Evolutionary conservation across 2,113 vertebrate genomes (phyloP).

Genomic region (Xenus cinereus): DNA sequence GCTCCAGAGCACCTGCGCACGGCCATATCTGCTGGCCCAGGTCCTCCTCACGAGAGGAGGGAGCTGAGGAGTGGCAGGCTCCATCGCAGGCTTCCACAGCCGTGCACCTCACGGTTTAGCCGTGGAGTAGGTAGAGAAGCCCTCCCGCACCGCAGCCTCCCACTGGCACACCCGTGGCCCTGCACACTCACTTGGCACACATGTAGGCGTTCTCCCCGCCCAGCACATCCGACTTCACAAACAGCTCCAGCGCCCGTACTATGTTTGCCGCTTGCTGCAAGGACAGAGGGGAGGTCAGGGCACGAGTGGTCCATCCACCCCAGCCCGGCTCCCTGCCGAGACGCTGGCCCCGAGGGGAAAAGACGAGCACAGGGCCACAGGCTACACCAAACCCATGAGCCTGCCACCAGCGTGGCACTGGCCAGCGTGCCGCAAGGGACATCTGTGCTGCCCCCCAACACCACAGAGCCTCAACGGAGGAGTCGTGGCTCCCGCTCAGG

Average conservation of each 20-base stretch:
- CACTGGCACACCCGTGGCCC: fast-evolving
- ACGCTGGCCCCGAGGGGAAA: fast-evolving
- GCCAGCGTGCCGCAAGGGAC: fast-evolving
- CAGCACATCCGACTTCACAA: conserved; percentile 89
- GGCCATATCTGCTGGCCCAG: neutral
- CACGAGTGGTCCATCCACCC: fast-evolving
- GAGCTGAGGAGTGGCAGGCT: neutral
- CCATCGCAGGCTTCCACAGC: fast-evolving
- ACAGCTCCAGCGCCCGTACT: conserved; percentile 87
- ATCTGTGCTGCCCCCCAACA: neutral
- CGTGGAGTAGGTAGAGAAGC: fast-evolving
- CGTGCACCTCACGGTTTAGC: fast-evolving
- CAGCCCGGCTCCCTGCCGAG: neutral
- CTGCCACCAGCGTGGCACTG: neutral
- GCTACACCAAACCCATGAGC: fast-evolving
- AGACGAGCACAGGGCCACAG: neutral
- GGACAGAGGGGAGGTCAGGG: neutral
- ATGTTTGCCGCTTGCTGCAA: conserved; percentile 87
- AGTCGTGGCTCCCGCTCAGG: fast-evolving
- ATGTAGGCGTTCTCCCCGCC: conserved; percentile 94
- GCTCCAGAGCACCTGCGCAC: neutral
- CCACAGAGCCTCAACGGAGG: fast-evolving
- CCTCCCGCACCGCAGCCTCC: fast-evolving
- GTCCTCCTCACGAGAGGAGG: neutral
- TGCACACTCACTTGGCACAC: conserved; percentile 87